phyloP scores from a whole-genome alignment of 1,140 invertebrate genomes.

The Lucilia cuprina region DNA sequence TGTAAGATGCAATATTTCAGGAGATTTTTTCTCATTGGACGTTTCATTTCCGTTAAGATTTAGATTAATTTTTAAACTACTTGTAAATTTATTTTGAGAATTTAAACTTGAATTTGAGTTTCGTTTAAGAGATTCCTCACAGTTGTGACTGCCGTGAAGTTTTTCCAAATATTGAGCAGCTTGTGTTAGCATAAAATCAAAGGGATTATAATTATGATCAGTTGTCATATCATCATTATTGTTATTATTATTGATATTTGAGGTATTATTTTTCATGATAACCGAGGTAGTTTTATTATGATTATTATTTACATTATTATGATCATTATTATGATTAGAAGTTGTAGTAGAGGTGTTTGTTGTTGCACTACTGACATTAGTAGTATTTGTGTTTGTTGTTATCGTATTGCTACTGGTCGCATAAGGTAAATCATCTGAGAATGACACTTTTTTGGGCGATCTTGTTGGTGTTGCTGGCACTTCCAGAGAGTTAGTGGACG shows the following conservation, averaged over 20 bases:
- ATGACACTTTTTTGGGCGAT: conserved; percentile 60
- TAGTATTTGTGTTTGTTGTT: conserved; percentile 26
- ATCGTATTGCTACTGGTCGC: conserved; percentile 8
- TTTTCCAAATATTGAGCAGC: conserved; percentile 57
- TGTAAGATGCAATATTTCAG: neutral
- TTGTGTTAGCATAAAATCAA: conserved; percentile 57
- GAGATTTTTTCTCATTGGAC: neutral
- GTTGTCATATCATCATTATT: neutral
- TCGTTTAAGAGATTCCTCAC: neutral
- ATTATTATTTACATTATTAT: neutral
- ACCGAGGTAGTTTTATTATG: conserved; percentile 16
- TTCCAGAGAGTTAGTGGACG: conserved; percentile 55
- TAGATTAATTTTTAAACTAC: conserved; percentile 27
- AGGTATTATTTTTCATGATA: conserved; percentile 4
- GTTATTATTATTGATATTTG: neutral
- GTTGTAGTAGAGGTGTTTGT: neutral
- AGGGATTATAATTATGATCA: conserved; percentile 44
- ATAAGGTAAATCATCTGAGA: conserved; percentile 55
- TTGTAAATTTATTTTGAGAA: conserved; percentile 9
- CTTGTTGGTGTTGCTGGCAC: conserved; percentile 56
- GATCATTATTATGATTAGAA: neutral
- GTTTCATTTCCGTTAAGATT: neutral
- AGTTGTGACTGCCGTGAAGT: conserved; percentile 51
- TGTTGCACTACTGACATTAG: neutral
- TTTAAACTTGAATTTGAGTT: neutral